These are phyloP conservation scores for Paramisgurnus dabryanus DNA, from an alignment of 2,113 vertebrate genomes.

Conservation along the genomic window DNA sequence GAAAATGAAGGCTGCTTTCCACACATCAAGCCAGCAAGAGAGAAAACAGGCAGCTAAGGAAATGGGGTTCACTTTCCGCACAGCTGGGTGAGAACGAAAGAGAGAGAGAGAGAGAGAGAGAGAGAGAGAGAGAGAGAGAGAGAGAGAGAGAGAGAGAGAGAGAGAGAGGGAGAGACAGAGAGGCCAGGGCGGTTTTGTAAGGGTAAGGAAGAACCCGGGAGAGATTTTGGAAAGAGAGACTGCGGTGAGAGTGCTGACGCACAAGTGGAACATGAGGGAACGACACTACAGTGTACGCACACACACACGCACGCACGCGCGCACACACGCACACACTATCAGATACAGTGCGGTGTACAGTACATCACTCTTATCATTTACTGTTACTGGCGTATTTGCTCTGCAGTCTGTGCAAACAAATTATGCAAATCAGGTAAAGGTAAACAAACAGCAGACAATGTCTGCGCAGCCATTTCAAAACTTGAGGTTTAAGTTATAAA, in stretches of 20 bases:
- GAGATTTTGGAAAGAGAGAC: constrained; percentile 40
- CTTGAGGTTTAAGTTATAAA: no score
- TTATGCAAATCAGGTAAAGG: not conserved
- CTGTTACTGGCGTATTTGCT: not conserved
- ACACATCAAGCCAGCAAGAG: constrained; percentile 23
- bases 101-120: not conserved
- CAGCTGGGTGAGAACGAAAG: constrained; percentile 18
- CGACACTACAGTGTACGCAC: not conserved
- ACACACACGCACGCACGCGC: not conserved
- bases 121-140: not conserved
- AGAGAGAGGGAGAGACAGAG: not conserved
- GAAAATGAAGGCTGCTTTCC: constrained; percentile 35
- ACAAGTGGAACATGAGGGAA: constrained; percentile 39
- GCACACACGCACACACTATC: no score
- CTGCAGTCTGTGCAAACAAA: not conserved
- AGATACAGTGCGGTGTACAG: no score
- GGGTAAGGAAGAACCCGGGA: constrained; percentile 23
- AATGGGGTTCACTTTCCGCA: constrained; percentile 30
- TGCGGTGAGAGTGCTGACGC: constrained; percentile 45
- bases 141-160: constrained; percentile 3
- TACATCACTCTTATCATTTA: not conserved
- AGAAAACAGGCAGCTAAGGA: constrained; percentile 29
- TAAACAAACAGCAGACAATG: no score
- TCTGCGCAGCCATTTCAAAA: not conserved
- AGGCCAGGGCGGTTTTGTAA: constrained; percentile 13